Conservation (phyloP, 2,888 invertebrate species). For the Melanostoma scalare region DNA sequence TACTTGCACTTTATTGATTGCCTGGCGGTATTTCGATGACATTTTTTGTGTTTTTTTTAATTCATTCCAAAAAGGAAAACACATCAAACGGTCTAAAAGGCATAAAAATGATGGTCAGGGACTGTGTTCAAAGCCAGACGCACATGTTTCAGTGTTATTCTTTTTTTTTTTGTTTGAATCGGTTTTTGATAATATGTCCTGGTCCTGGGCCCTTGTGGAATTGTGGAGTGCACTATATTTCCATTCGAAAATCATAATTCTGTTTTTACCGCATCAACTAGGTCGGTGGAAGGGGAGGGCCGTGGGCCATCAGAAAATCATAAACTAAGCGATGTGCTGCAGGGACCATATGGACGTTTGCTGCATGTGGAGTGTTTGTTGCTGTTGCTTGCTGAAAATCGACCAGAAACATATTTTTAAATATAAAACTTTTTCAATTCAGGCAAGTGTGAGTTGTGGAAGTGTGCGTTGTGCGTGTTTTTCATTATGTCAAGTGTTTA, state of each 20-base stretch:
- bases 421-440: constrained; percentile 2
- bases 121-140: constrained; percentile 2
- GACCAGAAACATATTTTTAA: constrained; percentile 42
- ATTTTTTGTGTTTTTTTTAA: constrained; percentile 33
- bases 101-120: constrained; percentile 14
- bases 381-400: constrained; percentile 35
- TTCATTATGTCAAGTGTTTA: constrained; percentile 49
- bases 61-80: background rate
- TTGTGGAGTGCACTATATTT: constrained; percentile 35
- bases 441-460: constrained; percentile 8
- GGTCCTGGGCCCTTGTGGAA: background rate
- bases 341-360: constrained; percentile 1
- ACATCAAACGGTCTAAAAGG: background rate
- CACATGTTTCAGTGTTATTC: constrained; percentile 9
- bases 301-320: constrained; percentile 23
- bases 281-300: background rate
- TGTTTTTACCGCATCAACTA: constrained; percentile 13
- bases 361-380: constrained; percentile 32
- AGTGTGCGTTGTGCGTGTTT: constrained; percentile 46
- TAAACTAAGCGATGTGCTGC: constrained; percentile 19
- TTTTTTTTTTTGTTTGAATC: background rate
- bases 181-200: background rate
- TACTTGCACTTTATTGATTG: constrained; percentile 44
- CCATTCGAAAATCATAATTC: constrained; percentile 50
- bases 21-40: constrained; percentile 23